A percentile compares a stretch with the other conserved stretches of the same genome.
Evolutionary conservation across 2,888 invertebrate genomes (phyloP).

Genomic region (Rhingia campestris): DNA sequence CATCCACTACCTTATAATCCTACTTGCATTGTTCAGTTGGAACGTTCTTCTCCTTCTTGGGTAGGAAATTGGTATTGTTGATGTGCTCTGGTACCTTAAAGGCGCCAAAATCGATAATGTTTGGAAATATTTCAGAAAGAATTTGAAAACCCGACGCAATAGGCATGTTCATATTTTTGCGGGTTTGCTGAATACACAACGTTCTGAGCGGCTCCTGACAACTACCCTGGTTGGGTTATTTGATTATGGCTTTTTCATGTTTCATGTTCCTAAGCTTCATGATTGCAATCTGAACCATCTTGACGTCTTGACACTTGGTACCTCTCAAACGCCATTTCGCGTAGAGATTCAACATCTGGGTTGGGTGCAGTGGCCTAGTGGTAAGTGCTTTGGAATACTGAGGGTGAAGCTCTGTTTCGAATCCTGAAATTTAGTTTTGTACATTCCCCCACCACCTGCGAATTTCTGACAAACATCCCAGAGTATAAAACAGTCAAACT

Average conservation of each 20-base stretch:
- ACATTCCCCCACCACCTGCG: no score
- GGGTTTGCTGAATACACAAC: slow-evolving; percentile 90
- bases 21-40: slow-evolving; percentile 94
- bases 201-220: slow-evolving; percentile 88
- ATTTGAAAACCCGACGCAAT: slow-evolving; percentile 95
- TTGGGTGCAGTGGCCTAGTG: no score
- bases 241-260: slow-evolving; percentile 89
- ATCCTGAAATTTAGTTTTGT: no score
- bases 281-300: slow-evolving; percentile 88
- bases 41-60: slow-evolving; percentile 95
- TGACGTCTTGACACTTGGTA: slow-evolving; percentile 88
- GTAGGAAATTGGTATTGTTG: slow-evolving; percentile 96
- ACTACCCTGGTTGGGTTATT: slow-evolving; percentile 92
- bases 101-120: slow-evolving; percentile 91
- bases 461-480: no score
- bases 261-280: slow-evolving; percentile 91
- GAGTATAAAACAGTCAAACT: no score
- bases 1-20: slow-evolving; percentile 95
- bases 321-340: slow-evolving; percentile 90
- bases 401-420: no score
- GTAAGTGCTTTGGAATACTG: no score
- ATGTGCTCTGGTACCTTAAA: slow-evolving; percentile 92
- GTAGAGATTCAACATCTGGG: slow-evolving; percentile 83
- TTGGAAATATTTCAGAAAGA: slow-evolving; percentile 96
- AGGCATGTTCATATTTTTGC: slow-evolving; percentile 94